Percentiles rank a stretch among this genome's conserved stretches.
phyloP scores from a whole-genome alignment of 2,113 vertebrate genomes.

The Accipiter virgatus region DNA sequence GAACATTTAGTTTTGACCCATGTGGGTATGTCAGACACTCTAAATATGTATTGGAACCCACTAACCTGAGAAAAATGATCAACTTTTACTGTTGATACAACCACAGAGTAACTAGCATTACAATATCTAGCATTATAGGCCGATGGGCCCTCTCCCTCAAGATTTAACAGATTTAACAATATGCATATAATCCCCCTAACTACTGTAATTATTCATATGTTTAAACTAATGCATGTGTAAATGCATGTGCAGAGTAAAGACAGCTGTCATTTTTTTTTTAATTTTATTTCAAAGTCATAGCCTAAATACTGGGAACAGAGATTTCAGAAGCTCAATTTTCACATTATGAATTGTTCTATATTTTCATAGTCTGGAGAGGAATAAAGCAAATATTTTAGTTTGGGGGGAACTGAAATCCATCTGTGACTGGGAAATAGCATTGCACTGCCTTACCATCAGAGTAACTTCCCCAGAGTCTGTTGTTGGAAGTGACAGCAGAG shows the following conservation, averaged over 20 bases:
- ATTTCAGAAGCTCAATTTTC: slow-evolving; percentile 16
- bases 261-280: not conserved
- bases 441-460: not conserved
- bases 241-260: not conserved
- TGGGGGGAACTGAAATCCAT: not conserved
- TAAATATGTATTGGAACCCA: not conserved
- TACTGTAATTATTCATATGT: slow-evolving; percentile 2
- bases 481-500: not conserved
- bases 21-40: not conserved
- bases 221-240: not conserved
- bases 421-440: slow-evolving; percentile 11
- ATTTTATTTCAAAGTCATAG: slow-evolving; percentile 7
- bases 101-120: not conserved
- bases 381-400: slow-evolving; percentile 48
- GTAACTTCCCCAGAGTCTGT: not conserved
- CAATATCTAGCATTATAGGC: not conserved
- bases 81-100: not conserved
- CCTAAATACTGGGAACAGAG: not conserved
- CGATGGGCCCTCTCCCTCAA: not conserved
- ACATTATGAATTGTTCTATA: slow-evolving; percentile 10
- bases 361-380: slow-evolving; percentile 26
- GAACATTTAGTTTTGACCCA: not conserved
- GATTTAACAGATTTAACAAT: not conserved
- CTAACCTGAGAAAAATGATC: not conserved
- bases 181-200: not conserved